Evolutionary conservation across 2,113 vertebrate genomes (phyloP).

Genomic region (Ceuthmochares aereus): DNA sequence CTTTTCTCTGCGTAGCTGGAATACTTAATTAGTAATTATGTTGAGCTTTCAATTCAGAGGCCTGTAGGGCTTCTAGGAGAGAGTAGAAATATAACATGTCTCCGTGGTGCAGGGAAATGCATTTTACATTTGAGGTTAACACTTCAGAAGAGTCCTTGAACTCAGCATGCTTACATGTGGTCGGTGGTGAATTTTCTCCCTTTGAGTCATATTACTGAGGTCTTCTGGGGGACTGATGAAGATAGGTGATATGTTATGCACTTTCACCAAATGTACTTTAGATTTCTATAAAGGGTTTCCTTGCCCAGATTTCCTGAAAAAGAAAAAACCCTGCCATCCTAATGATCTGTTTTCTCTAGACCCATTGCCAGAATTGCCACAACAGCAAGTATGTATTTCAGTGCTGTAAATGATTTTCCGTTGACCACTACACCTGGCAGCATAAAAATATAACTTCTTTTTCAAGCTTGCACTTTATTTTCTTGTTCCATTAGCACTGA

Average conservation of each 20-base stretch:
- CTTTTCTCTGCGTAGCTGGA: neutral
- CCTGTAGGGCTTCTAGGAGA: neutral
- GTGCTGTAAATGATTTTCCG: neutral
- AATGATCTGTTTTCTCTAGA: neutral
- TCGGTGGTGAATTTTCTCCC: neutral
- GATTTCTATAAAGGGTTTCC: neutral
- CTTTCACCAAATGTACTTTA: neutral
- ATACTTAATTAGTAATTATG: neutral
- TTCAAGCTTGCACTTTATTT: neutral
- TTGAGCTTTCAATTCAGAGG: neutral
- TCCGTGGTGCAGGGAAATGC: neutral
- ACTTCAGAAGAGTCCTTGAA: neutral
- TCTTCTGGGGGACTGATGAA: neutral
- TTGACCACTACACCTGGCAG: neutral
- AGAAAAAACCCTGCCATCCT: neutral
- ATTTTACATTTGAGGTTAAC: neutral
- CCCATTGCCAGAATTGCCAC: neutral
- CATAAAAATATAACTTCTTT: neutral
- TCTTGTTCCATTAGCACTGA: neutral
- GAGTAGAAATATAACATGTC: neutral
- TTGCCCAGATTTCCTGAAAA: neutral
- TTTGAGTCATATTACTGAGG: accelerated
- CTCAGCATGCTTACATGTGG: neutral
- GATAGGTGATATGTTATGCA: neutral
- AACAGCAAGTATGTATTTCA: neutral